Evolutionary conservation across 2,888 invertebrate species (phyloP).

Genomic region (Phyllotreta striolata): DNA sequence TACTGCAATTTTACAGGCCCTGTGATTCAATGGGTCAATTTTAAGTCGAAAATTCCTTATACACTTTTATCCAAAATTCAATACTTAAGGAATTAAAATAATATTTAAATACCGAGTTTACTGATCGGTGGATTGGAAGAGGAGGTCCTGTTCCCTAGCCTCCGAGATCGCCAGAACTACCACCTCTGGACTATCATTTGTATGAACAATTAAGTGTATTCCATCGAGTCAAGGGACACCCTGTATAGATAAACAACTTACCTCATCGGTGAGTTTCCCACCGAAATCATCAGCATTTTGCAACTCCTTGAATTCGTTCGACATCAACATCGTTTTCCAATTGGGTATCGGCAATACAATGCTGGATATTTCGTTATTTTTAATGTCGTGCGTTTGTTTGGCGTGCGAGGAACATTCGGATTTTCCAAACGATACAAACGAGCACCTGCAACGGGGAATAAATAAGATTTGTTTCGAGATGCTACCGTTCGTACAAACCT

Average conservation of each 20-base stretch:
- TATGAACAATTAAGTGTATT: neutral
- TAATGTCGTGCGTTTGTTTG: constrained; percentile 68
- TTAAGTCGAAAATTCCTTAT: too few relatives aligned
- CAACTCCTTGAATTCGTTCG: constrained; percentile 49
- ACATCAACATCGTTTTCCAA: constrained; percentile 53
- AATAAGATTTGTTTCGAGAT: neutral
- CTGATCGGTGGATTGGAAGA: too few relatives aligned
- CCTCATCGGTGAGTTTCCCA: constrained; percentile 41
- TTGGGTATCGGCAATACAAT: constrained; percentile 54
- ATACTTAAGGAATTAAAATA: too few relatives aligned
- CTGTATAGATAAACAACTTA: constrained; percentile 6
- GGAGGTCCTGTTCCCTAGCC: too few relatives aligned
- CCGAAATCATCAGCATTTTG: constrained; percentile 36
- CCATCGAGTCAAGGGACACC: neutral
- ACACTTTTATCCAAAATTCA: too few relatives aligned
- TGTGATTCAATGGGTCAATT: too few relatives aligned
- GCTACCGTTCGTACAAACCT: neutral
- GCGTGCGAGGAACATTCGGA: constrained; percentile 73
- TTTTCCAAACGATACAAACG: constrained; percentile 72
- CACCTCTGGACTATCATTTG: too few relatives aligned
- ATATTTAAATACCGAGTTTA: too few relatives aligned
- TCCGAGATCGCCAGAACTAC: too few relatives aligned
- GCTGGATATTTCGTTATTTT: constrained; percentile 60
- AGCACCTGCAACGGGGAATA: constrained; percentile 63
- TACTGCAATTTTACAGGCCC: too few relatives aligned